These are phyloP conservation scores for Crossaster papposus DNA, from an alignment of 53 echinoderm and acorn worm species.

Conservation along the genomic window DNA sequence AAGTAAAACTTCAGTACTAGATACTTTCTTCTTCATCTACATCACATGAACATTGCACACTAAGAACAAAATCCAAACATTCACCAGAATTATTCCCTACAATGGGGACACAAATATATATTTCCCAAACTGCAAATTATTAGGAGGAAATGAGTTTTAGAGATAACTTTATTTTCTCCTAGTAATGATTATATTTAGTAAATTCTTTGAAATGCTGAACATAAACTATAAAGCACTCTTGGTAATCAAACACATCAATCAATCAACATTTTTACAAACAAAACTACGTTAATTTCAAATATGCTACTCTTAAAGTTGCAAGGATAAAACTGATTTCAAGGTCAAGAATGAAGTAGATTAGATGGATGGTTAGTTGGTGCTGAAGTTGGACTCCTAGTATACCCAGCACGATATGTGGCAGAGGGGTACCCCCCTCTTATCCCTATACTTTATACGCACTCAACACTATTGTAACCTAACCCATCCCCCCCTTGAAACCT, in stretches of 20 bases:
- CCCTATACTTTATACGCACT: too few relatives aligned
- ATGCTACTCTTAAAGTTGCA: too few relatives aligned
- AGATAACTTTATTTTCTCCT: too few relatives aligned
- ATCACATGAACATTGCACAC: constrained; percentile 37
- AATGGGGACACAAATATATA: neutral
- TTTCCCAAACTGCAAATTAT: neutral
- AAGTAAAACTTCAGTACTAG: neutral
- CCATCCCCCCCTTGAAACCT: too few relatives aligned
- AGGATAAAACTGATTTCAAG: too few relatives aligned
- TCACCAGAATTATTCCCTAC: neutral
- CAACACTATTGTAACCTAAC: too few relatives aligned
- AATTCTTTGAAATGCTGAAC: neutral
- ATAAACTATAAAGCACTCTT: constrained; percentile 57
- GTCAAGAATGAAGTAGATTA: too few relatives aligned
- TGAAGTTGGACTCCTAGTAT: too few relatives aligned
- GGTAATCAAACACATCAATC: constrained; percentile 45
- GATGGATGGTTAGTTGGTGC: too few relatives aligned
- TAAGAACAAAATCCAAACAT: neutral
- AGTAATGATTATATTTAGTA: neutral
- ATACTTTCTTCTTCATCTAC: neutral
- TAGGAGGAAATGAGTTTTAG: neutral
- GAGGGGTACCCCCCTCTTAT: too few relatives aligned
- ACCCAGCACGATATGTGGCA: too few relatives aligned
- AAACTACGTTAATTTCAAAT: too few relatives aligned
- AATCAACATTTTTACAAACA: neutral